A percentile compares a stretch with the other conserved stretches of the same genome.
These are phyloP conservation scores for Kryptolebias ocellatus DNA, from an alignment of 2,797 vertebrate species.

Conservation along the genomic window DNA sequence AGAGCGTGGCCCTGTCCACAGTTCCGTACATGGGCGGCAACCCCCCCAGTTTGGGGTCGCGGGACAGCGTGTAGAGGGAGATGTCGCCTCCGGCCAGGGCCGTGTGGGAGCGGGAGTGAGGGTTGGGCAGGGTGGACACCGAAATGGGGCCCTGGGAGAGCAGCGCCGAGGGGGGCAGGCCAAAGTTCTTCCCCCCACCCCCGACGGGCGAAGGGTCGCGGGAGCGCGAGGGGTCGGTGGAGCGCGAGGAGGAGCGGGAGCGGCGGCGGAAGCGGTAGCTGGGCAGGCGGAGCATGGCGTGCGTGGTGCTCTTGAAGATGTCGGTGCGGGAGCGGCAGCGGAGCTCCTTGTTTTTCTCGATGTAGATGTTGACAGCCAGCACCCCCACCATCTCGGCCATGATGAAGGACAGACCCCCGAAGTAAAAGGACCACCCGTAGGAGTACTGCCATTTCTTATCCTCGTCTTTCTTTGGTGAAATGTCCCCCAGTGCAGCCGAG, in stretches of 20 bases:
- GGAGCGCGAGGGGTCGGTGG: constrained; percentile 91
- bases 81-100: constrained; percentile 89
- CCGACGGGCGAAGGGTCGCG: constrained; percentile 89
- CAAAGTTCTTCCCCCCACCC: constrained; percentile 86
- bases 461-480: constrained; percentile 91
- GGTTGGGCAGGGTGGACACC: constrained; percentile 91
- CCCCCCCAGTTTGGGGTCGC: constrained; percentile 80
- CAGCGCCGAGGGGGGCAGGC: constrained; percentile 83
- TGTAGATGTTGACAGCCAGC: constrained; percentile 95
- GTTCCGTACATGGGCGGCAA: constrained; percentile 81
- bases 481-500: constrained; percentile 93
- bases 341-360: constrained; percentile 94
- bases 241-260: constrained; percentile 91
- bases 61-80: constrained; percentile 85
- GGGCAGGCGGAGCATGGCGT: constrained; percentile 90
- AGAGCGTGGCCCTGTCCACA: constrained; percentile 86
- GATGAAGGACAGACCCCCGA: constrained; percentile 94
- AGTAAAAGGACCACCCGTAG: constrained; percentile 97
- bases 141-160: constrained; percentile 87
- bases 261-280: constrained; percentile 92
- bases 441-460: constrained; percentile 95
- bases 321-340: constrained; percentile 91
- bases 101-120: constrained; percentile 86
- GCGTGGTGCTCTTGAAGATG: constrained; percentile 89
- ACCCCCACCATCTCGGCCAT: constrained; percentile 96